These are phyloP conservation scores for Vanessa cardui DNA, from an alignment of 2,888 invertebrate species.

Conservation along the genomic window DNA sequence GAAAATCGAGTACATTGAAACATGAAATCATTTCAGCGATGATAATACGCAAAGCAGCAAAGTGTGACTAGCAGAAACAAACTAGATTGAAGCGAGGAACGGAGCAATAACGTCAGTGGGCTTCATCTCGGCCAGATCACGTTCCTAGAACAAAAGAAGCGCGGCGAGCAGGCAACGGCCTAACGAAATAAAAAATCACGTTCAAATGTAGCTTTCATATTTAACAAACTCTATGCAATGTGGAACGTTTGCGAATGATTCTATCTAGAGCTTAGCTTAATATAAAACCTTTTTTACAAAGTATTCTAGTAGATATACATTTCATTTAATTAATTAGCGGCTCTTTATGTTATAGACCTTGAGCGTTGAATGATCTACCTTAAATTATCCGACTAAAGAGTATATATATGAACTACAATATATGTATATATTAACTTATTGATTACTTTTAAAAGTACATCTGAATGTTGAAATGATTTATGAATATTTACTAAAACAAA, in stretches of 20 bases:
- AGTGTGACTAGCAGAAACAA: conserved; percentile 67
- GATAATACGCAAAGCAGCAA: conserved; percentile 61
- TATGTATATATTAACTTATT: no score
- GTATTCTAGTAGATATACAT: conserved; percentile 18
- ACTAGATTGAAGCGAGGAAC: conserved; percentile 68
- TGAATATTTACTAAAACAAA: not conserved
- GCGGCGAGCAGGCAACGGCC: conserved; percentile 62
- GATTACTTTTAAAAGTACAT: not conserved
- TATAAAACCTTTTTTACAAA: conserved; percentile 22
- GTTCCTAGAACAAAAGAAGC: conserved; percentile 76
- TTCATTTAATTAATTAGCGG: conserved; percentile 27
- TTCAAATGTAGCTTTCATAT: conserved; percentile 76
- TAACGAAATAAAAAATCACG: conserved; percentile 66
- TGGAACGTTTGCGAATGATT: conserved; percentile 54
- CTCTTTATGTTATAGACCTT: not conserved
- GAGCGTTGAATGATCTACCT: not conserved
- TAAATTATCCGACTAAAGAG: not conserved
- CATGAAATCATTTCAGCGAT: conserved; percentile 62
- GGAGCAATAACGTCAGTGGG: conserved; percentile 70
- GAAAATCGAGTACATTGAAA: conserved; percentile 50
- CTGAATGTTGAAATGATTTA: not conserved
- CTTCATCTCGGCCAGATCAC: conserved; percentile 78
- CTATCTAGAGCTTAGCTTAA: conserved; percentile 38
- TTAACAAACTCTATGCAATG: conserved; percentile 68
- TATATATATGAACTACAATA: not conserved